These are phyloP conservation scores for Tetramorium parvispinum DNA, from an alignment of 1,140 invertebrate genomes.

Conservation along the genomic window DNA sequence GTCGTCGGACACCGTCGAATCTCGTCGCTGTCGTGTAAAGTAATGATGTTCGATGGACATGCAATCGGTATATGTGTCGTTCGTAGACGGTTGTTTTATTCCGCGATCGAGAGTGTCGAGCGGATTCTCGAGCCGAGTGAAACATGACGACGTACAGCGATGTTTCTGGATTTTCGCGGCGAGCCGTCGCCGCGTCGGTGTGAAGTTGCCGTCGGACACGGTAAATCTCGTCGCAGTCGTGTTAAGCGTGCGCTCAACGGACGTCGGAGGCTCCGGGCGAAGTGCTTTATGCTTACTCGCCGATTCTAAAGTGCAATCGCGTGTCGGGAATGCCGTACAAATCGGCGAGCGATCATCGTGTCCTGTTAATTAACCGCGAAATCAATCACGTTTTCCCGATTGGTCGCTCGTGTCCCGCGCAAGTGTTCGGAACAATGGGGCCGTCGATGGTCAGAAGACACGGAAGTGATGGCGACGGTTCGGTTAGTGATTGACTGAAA, in stretches of 20 bases:
- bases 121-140: not conserved
- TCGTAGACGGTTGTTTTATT: too few species aligned
- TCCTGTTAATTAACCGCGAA: not conserved
- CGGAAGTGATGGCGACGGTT: too few species aligned
- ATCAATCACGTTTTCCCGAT: not conserved
- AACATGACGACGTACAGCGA: not conserved
- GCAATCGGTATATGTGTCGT: too few species aligned
- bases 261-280: not conserved
- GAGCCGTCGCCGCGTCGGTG: not conserved
- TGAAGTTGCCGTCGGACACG: not conserved
- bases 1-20: too few species aligned
- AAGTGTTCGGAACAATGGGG: too few species aligned
- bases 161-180: not conserved
- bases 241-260: not conserved
- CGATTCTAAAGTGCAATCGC: not conserved
- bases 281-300: not conserved
- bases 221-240: not conserved
- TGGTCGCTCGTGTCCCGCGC: not conserved
- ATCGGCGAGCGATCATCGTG: not conserved
- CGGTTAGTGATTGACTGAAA: too few species aligned
- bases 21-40: too few species aligned
- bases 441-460: too few species aligned
- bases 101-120: not conserved
- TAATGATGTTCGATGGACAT: too few species aligned
- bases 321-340: not conserved